Conservation (phyloP, 2,113 vertebrate genomes). For the Cephalopholis sonnerati region DNA sequence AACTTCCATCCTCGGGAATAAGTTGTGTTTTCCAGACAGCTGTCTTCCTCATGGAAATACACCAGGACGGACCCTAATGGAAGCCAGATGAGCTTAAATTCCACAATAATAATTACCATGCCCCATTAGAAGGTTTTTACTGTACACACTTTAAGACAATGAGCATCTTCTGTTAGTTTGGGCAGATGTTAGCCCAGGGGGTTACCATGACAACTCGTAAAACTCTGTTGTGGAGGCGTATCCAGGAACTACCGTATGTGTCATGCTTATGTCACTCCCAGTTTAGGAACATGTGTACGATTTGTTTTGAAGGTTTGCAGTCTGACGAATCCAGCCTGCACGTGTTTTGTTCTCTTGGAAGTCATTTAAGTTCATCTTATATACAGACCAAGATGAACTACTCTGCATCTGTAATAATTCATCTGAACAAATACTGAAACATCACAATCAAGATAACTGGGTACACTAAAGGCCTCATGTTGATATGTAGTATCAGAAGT, state of each 20-base stretch:
- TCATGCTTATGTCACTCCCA: constrained; percentile 46
- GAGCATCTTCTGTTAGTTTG: constrained; percentile 28
- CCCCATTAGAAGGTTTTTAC: constrained; percentile 64
- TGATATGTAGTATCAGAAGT: too few relatives aligned
- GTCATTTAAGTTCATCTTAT: neutral
- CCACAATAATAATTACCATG: constrained; percentile 69
- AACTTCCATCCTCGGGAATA: constrained; percentile 63
- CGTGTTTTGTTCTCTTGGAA: neutral
- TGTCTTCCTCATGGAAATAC: constrained; percentile 63
- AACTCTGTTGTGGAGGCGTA: constrained; percentile 19
- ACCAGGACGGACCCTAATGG: constrained; percentile 58
- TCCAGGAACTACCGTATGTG: constrained; percentile 62
- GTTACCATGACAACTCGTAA: constrained; percentile 65
- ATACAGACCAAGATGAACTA: neutral
- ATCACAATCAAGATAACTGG: neutral
- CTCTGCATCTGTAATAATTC: neutral
- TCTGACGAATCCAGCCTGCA: neutral
- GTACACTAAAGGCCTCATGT: too few relatives aligned
- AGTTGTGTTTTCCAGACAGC: constrained; percentile 67
- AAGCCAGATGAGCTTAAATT: constrained; percentile 75
- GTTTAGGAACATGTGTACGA: constrained; percentile 32
- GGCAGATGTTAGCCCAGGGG: constrained; percentile 45
- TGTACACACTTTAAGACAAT: constrained; percentile 42
- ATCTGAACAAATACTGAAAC: neutral
- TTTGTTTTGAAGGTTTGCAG: constrained; percentile 26